Evolutionary conservation across 2,888 invertebrate species (phyloP).

Genomic region (Limenitis camilla): DNA sequence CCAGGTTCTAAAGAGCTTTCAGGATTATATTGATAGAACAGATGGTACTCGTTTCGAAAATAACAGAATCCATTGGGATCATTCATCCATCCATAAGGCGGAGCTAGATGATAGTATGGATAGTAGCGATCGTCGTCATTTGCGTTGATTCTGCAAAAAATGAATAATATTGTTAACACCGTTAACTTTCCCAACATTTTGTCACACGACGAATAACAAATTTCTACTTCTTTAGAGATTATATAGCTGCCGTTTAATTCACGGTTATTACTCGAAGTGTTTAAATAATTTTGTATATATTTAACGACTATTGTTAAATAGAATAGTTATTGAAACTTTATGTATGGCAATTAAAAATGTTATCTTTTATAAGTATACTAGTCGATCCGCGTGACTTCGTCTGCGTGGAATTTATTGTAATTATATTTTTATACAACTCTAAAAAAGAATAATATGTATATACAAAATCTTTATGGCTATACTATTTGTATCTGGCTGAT

Average conservation of each 20-base stretch:
- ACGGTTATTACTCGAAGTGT: background rate
- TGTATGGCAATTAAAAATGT: too few relatives aligned
- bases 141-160: slow-evolving; percentile 26
- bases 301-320: background rate
- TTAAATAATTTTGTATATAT: background rate
- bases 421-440: too few relatives aligned
- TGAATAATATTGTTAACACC: slow-evolving; percentile 24
- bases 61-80: slow-evolving; percentile 71
- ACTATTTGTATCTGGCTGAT: too few relatives aligned
- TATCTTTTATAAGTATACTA: too few relatives aligned
- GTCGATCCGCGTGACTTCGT: too few relatives aligned
- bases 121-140: slow-evolving; percentile 33
- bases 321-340: too few relatives aligned
- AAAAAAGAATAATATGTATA: too few relatives aligned
- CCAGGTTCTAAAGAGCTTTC: slow-evolving; percentile 43
- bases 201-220: background rate
- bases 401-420: too few relatives aligned
- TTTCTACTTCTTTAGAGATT: background rate
- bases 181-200: slow-evolving; percentile 1
- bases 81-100: slow-evolving; percentile 67
- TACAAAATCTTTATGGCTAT: too few relatives aligned
- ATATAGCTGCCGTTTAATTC: slow-evolving; percentile 1
- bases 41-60: slow-evolving; percentile 53
- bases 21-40: slow-evolving; percentile 70
- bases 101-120: slow-evolving; percentile 51